phyloP scores from a whole-genome alignment of 2,797 vertebrate genomes.

The Pipistrellus pipistrellus region DNA sequence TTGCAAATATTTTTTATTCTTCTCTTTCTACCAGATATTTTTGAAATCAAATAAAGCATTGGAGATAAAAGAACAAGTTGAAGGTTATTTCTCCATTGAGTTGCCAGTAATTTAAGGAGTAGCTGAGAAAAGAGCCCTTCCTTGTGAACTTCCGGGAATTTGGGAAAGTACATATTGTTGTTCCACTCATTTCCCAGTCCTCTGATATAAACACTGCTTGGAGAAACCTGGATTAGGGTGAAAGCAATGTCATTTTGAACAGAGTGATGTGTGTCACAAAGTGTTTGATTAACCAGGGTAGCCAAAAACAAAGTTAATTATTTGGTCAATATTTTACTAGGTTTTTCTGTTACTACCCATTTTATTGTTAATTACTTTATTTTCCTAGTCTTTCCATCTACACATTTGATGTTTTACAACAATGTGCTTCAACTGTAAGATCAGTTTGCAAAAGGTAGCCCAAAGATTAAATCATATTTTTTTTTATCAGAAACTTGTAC shows the following conservation, averaged over 20 bases:
- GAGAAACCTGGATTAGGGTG: conserved; percentile 40
- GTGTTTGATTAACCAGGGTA: conserved; percentile 78
- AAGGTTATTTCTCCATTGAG: conserved; percentile 18
- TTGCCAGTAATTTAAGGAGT: neutral
- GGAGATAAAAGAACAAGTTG: conserved; percentile 19
- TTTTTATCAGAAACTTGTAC: conserved; percentile 32
- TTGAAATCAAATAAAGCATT: conserved; percentile 30
- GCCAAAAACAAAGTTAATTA: conserved; percentile 71
- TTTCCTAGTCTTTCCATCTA: conserved; percentile 30
- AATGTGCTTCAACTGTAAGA: conserved; percentile 27
- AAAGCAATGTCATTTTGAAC: conserved; percentile 62
- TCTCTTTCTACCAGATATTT: neutral
- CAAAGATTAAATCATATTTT: conserved; percentile 16
- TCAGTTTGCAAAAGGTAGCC: conserved; percentile 9
- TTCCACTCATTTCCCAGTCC: conserved; percentile 14
- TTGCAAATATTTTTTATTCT: neutral
- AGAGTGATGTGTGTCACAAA: conserved; percentile 34
- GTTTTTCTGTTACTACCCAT: conserved; percentile 64
- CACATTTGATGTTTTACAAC: conserved; percentile 43
- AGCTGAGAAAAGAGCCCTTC: conserved; percentile 22
- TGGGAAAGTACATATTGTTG: neutral
- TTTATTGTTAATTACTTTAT: conserved; percentile 68
- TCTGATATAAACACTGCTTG: conserved; percentile 3
- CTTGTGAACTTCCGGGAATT: conserved; percentile 59
- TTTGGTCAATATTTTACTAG: conserved; percentile 81